These are phyloP conservation scores for Hypselothyrea guttata DNA, from an alignment of 2,888 invertebrate genomes.

Conservation along the genomic window DNA sequence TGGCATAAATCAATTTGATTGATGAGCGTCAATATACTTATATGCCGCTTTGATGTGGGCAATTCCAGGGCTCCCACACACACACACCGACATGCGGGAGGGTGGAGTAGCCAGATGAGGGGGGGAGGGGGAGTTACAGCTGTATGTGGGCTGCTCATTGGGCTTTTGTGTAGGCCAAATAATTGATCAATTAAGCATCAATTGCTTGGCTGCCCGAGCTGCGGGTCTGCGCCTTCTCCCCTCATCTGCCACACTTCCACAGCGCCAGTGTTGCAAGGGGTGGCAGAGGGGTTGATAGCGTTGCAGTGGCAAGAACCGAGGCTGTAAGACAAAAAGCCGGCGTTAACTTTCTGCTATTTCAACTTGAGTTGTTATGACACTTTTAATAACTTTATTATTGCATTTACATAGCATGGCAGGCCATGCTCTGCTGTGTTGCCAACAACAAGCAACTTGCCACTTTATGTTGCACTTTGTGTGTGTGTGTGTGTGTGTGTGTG, in stretches of 20 bases:
- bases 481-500: constrained; percentile 8
- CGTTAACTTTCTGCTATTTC: constrained; percentile 71
- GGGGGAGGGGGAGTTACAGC: too few species aligned
- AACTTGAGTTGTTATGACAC: constrained; percentile 81
- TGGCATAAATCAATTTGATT: constrained; percentile 79
- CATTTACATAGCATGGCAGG: constrained; percentile 72
- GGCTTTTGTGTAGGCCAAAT: constrained; percentile 61
- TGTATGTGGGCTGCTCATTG: constrained; percentile 19
- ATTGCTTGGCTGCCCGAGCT: constrained; percentile 62
- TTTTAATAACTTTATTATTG: constrained; percentile 82
- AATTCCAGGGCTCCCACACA: constrained; percentile 54
- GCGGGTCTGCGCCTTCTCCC: constrained; percentile 56
- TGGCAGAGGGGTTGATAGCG: neutral
- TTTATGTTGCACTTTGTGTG: constrained; percentile 27
- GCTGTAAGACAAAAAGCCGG: constrained; percentile 55
- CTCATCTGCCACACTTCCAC: constrained; percentile 35
- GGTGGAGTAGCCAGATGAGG: constrained; percentile 11
- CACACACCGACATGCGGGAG: constrained; percentile 36
- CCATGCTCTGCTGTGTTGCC: constrained; percentile 26
- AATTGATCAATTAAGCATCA: constrained; percentile 76
- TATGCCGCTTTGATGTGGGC: constrained; percentile 75
- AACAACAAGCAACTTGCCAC: constrained; percentile 53
- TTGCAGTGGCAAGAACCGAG: constrained; percentile 12
- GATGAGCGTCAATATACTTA: constrained; percentile 76
- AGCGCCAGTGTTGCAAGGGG: constrained; percentile 7